A percentile compares a stretch with the other conserved stretches of the same genome.
Evolutionary conservation across 1,140 invertebrate species (phyloP).

Genomic region (Drosophila sucinea): DNA sequence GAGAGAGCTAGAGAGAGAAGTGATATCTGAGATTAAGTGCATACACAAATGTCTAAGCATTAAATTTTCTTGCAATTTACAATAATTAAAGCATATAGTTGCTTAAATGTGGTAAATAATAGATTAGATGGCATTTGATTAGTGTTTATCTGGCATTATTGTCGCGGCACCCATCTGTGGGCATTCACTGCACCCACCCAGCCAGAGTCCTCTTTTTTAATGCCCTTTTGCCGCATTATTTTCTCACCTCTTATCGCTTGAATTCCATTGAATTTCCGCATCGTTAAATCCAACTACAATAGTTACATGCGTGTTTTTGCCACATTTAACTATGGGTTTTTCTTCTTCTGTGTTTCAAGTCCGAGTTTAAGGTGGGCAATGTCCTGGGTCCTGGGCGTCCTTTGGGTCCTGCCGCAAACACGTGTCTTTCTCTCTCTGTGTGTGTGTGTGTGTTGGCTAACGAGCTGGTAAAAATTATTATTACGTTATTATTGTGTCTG

Average conservation of each 20-base stretch:
- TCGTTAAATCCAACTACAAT: conserved; percentile 4
- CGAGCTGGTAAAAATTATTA: conserved; percentile 81
- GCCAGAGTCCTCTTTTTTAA: too few species aligned
- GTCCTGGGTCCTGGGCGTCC: neutral
- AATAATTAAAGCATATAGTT: neutral
- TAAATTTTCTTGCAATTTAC: neutral
- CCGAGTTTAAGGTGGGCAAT: neutral
- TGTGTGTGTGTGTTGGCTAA: conserved; percentile 51
- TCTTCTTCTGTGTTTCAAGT: neutral
- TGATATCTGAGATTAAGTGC: neutral
- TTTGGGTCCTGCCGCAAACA: conserved; percentile 4
- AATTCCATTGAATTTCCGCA: neutral
- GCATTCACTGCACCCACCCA: too few species aligned
- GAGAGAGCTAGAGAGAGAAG: neutral
- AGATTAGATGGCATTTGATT: too few species aligned
- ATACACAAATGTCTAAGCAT: neutral
- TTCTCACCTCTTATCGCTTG: neutral
- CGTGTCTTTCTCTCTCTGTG: neutral
- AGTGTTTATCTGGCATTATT: too few species aligned
- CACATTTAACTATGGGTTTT: conserved; percentile 3
- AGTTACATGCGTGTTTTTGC: conserved; percentile 1
- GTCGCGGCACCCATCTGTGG: too few species aligned
- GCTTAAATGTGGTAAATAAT: too few species aligned
- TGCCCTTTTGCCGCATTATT: neutral
- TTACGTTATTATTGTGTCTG: conserved; percentile 80